Evolutionary conservation across 2,888 invertebrate genomes (phyloP).

Genomic region (Caenorhabditis zanzibari): DNA sequence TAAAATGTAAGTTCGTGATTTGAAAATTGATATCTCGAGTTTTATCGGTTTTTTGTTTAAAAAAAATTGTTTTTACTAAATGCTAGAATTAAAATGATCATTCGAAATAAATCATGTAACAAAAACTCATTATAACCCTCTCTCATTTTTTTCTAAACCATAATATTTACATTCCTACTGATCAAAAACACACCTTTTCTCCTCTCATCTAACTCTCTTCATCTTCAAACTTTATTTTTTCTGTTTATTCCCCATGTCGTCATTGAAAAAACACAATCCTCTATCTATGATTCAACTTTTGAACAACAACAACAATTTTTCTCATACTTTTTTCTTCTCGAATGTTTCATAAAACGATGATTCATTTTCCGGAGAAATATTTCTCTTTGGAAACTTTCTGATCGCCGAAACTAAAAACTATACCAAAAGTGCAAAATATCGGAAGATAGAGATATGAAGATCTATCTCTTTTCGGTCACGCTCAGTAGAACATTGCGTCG

Average conservation of each 20-base stretch:
- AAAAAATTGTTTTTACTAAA: too few species aligned
- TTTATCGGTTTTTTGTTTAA: too few species aligned
- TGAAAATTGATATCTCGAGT: too few species aligned
- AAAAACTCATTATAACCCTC: too few species aligned
- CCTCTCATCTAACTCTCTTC: conserved; percentile 1
- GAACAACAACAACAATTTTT: background rate
- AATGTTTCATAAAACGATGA: conserved; percentile 28
- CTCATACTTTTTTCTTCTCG: conserved; percentile 6
- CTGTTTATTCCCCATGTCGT: conserved; percentile 16
- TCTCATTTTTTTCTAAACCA: background rate
- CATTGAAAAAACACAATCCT: conserved; percentile 22
- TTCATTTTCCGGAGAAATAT: conserved; percentile 4
- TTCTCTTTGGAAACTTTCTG: background rate
- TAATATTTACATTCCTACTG: conserved; percentile 18
- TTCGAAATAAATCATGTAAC: too few species aligned
- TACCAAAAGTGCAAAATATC: too few species aligned
- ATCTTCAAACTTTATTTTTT: background rate
- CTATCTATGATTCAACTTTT: conserved; percentile 22
- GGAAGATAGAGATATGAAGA: too few species aligned
- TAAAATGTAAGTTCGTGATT: too few species aligned
- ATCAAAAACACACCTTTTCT: conserved; percentile 4
- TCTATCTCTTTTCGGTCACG: conserved; percentile 42
- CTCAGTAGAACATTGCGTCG: conserved; percentile 18
- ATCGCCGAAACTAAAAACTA: too few species aligned
- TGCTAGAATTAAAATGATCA: too few species aligned